Percentiles rank a stretch among this genome's conserved stretches.
Conservation (phyloP, 2,888 invertebrate species). For the Leucania comma region DNA sequence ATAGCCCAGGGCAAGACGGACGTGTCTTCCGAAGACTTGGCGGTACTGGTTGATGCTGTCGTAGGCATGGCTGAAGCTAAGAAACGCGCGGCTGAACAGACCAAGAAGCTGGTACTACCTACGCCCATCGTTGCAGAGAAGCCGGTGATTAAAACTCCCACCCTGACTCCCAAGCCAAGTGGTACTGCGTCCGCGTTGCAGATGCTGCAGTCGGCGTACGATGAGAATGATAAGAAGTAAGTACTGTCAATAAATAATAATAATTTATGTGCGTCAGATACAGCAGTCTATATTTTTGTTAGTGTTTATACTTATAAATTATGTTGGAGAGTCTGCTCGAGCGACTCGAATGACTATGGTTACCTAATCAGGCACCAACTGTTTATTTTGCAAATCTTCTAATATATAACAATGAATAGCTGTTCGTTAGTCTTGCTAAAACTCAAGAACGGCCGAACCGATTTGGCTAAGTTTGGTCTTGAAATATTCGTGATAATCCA, state of each 20-base stretch:
- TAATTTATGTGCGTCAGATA: too few relatives aligned
- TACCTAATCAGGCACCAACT: neutral
- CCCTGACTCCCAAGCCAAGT: slow-evolving; percentile 7
- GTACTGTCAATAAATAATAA: slow-evolving; percentile 11
- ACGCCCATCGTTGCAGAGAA: slow-evolving; percentile 16
- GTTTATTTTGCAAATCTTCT: too few relatives aligned
- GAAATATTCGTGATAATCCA: too few relatives aligned
- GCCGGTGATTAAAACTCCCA: neutral
- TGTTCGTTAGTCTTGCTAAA: too few relatives aligned
- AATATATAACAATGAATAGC: too few relatives aligned
- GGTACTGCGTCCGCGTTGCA: slow-evolving; percentile 84
- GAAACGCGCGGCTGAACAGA: slow-evolving; percentile 78
- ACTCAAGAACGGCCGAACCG: too few relatives aligned
- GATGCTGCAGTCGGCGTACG: slow-evolving; percentile 86
- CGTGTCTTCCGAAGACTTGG: slow-evolving; percentile 94
- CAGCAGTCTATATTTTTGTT: too few relatives aligned
- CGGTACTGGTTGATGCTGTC: slow-evolving; percentile 95
- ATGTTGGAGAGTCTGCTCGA: too few relatives aligned
- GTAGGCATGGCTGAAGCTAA: slow-evolving; percentile 89
- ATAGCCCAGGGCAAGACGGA: slow-evolving; percentile 95
- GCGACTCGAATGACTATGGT: too few relatives aligned
- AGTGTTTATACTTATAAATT: too few relatives aligned
- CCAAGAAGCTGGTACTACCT: slow-evolving; percentile 57
- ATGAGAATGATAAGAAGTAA: slow-evolving; percentile 83
- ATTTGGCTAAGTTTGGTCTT: too few relatives aligned